Base-by-base conservation (phyloP, 1,140 invertebrate genomes). In the Charaxes varanes region DNA sequence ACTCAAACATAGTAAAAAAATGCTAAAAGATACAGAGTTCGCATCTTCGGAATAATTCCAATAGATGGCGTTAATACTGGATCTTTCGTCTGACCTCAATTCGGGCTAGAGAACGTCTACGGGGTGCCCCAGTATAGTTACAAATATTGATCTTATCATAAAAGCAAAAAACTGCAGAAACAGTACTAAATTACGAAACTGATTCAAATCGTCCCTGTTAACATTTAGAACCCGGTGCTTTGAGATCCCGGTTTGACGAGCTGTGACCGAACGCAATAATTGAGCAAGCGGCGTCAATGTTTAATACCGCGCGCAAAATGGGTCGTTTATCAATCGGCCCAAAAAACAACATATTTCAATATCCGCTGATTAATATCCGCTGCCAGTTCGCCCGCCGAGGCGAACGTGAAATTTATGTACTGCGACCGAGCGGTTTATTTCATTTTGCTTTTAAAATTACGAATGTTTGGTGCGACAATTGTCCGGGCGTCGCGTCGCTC, bases 261-360 rank as follows among this genome's bases (percentile, higher is more conserved):
- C 17, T n/a, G 23, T 21, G 35, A 40, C 43, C 31, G 48, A 53
- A 54, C 56, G 58, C 47, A 67, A 62, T 78, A 79, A 78, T 79
- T 79, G 72, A 76, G 67, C 64, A 59, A 60, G 65, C 50, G 57
- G 53, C 70, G 69, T 79, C 67, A 68, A 74, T 74, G 67, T 76
- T 76, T 77, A 79, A 81, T 81, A 73, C 68, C 46, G 58, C 56
- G 44, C 55, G 64, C 60, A 66, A 49, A 62, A 53, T 64, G 59
- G 59, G 66, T 63, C 73, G 76, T 82, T 79, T 77, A 77, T 82
- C 78, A 82, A 82, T 78, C 73, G 66, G 53, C 41, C 59, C 59
- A 73, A 80, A 81, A 82, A 83, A 83, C 79, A 83, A 83, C 76
- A 83, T 77, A 83, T 83, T 83, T 83, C 78, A 80, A 83, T 83